Percentiles rank a stretch among this genome's conserved stretches.
Conservation (phyloP, 2,888 invertebrate species). For the Zonitis immaculata region DNA sequence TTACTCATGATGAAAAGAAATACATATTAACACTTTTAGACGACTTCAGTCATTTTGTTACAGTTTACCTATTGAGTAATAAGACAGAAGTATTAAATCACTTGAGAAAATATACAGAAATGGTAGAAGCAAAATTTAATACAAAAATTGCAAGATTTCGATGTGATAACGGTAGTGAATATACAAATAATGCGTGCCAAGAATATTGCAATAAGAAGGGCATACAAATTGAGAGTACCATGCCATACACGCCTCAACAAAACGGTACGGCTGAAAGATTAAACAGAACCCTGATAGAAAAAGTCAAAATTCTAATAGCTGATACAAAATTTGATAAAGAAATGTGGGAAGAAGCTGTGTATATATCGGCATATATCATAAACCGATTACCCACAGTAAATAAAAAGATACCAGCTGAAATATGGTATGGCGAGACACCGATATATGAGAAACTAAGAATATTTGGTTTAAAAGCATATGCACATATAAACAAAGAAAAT, state of each 20-base stretch:
- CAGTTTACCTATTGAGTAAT: constrained; percentile 28
- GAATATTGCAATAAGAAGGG: constrained; percentile 22
- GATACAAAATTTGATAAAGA: constrained; percentile 27
- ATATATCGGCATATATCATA: constrained; percentile 26
- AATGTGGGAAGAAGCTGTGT: constrained; percentile 34
- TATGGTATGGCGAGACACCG: not conserved
- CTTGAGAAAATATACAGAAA: constrained; percentile 21
- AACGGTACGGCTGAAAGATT: constrained; percentile 23
- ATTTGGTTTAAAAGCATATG: not conserved
- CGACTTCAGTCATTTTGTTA: constrained; percentile 39
- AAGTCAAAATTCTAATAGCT: constrained; percentile 27
- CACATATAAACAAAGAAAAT: not conserved
- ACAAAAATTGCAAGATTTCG: constrained; percentile 21
- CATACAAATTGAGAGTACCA: constrained; percentile 20
- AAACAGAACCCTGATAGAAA: constrained; percentile 26
- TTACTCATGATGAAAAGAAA: constrained; percentile 34
- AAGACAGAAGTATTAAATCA: constrained; percentile 21
- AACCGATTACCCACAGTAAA: constrained; percentile 30
- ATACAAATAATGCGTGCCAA: constrained; percentile 14
- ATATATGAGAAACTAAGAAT: no score
- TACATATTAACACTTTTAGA: constrained; percentile 39
- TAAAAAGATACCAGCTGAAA: not conserved
- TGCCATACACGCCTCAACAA: constrained; percentile 22
- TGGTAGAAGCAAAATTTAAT: constrained; percentile 19
- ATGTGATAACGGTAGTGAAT: constrained; percentile 27